phyloP scores from a whole-genome alignment of 2,113 vertebrate genomes.

The Sterrhoptilus dennistouni region DNA sequence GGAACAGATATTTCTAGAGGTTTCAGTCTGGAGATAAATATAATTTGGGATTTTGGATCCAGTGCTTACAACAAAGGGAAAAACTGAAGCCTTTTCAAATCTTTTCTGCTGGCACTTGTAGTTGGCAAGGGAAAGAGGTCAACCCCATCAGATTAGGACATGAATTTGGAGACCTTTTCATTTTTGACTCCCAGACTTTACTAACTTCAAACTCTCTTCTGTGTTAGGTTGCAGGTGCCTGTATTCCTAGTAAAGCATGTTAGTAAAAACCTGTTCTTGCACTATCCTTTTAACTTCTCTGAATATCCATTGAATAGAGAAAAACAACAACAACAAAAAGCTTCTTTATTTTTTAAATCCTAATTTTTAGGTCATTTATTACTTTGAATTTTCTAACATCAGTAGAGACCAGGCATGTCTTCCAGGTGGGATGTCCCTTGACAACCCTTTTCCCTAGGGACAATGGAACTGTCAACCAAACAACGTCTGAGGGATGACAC shows the following conservation, averaged over 20 bases:
- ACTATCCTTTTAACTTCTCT: background rate
- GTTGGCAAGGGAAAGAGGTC: background rate
- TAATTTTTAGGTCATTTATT: conserved; percentile 4
- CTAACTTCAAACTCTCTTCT: background rate
- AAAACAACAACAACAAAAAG: background rate
- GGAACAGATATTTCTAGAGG: background rate
- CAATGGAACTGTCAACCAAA: background rate
- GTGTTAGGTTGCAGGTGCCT: background rate
- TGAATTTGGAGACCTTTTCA: background rate
- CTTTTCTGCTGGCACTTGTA: background rate
- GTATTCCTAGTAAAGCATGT: background rate
- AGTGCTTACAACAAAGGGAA: background rate
- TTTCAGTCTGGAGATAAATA: background rate
- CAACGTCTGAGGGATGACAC: background rate
- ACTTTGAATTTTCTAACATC: background rate
- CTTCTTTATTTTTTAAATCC: background rate
- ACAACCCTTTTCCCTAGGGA: background rate
- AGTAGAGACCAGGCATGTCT: background rate
- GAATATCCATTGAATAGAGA: background rate
- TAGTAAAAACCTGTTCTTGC: background rate
- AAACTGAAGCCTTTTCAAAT: background rate
- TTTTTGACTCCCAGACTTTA: background rate
- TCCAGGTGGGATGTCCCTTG: background rate
- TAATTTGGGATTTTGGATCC: background rate
- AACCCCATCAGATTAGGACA: background rate